Evolutionary conservation across 2,888 invertebrate genomes (phyloP).

Genomic region (Chrysopilus asiliformis): DNA sequence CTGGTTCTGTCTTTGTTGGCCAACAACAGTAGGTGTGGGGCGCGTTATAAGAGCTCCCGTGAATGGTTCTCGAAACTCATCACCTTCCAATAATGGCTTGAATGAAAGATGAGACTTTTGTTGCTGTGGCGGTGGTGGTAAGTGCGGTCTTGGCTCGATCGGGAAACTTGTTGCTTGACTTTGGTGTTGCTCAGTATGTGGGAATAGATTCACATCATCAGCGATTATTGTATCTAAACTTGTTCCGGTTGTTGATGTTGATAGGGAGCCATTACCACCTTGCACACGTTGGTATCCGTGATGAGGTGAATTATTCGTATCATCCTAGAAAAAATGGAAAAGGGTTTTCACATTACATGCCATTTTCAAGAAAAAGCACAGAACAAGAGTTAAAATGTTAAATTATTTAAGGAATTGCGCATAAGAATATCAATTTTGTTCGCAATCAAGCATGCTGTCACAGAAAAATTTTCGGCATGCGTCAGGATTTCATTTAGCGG

Average conservation of each 20-base stretch:
- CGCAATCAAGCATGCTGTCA: too few species aligned
- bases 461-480: too few species aligned
- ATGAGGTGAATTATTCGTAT: conserved; percentile 20
- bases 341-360: neutral
- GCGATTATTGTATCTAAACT: conserved; percentile 39
- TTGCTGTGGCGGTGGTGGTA: conserved; percentile 9
- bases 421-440: too few species aligned
- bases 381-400: neutral
- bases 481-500: too few species aligned
- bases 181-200: too few species aligned
- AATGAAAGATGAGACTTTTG: neutral
- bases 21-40: neutral
- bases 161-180: neutral
- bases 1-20: conserved; percentile 12
- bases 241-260: conserved; percentile 47
- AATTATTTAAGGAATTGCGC: too few species aligned
- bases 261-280: conserved; percentile 37
- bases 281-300: conserved; percentile 32
- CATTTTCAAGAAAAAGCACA: neutral
- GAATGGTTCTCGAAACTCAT: conserved; percentile 16
- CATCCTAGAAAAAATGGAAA: conserved; percentile 14
- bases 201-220: too few species aligned
- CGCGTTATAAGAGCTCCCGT: neutral
- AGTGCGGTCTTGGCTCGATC: too few species aligned
- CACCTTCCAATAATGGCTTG: conserved; percentile 21